Percentiles rank a stretch among this genome's conserved stretches.
These are phyloP conservation scores for Eumacrocentrus americanus DNA, from an alignment of 2,888 invertebrate genomes.

Conservation along the genomic window DNA sequence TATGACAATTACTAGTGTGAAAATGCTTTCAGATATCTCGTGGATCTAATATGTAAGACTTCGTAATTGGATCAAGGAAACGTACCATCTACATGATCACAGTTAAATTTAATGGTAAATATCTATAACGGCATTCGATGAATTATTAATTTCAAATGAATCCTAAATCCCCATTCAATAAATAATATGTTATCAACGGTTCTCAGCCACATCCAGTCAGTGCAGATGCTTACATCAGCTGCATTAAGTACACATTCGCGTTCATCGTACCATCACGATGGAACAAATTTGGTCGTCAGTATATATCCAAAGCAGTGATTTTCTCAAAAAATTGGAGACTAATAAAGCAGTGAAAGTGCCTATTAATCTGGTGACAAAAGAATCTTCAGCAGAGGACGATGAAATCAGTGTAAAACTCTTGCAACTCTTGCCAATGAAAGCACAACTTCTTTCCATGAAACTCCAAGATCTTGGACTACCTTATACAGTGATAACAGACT, in stretches of 20 bases:
- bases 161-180: background rate
- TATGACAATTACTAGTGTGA: background rate
- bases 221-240: constrained; percentile 48
- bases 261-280: constrained; percentile 53
- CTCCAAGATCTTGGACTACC: constrained; percentile 41
- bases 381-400: constrained; percentile 38
- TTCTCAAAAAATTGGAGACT: constrained; percentile 38
- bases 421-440: constrained; percentile 32
- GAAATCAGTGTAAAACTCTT: constrained; percentile 39
- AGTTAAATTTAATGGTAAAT: constrained; percentile 43
- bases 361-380: constrained; percentile 33
- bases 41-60: constrained; percentile 20
- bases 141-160: background rate
- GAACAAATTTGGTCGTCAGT: constrained; percentile 51
- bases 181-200: constrained; percentile 38
- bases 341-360: constrained; percentile 46
- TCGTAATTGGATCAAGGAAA: constrained; percentile 46
- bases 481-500: constrained; percentile 36
- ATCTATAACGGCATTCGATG: background rate
- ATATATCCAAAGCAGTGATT: constrained; percentile 47
- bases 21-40: constrained; percentile 34
- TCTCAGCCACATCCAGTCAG: constrained; percentile 41
- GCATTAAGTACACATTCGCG: constrained; percentile 52
- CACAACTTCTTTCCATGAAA: constrained; percentile 41
- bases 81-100: constrained; percentile 45